Evolutionary conservation across 2,113 vertebrate species (phyloP).

Genomic region (Cervus canadensis): DNA sequence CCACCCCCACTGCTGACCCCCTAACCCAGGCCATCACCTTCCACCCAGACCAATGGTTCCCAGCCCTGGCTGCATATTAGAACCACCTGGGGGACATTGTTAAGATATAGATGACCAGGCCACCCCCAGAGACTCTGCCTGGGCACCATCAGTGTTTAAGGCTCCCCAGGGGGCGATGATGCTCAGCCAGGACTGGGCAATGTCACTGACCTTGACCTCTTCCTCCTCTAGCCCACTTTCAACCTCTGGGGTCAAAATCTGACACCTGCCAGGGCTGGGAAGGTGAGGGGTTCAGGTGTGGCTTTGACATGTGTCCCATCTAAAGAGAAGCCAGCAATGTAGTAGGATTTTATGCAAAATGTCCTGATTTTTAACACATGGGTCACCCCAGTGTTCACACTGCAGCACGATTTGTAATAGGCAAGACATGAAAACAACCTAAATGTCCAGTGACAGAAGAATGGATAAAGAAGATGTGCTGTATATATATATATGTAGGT

Average conservation of each 20-base stretch:
- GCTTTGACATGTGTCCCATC: accelerated
- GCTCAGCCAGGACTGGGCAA: not conserved
- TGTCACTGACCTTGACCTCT: not conserved
- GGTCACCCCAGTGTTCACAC: not conserved
- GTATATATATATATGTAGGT: not conserved
- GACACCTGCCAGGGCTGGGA: accelerated
- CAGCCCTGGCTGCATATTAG: not conserved
- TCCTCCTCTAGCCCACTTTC: not conserved
- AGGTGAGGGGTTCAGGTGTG: accelerated
- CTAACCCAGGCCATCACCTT: not conserved
- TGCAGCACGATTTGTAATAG: not conserved
- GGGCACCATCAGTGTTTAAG: not conserved
- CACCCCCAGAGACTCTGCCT: not conserved
- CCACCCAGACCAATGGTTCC: not conserved
- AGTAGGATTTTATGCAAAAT: not conserved
- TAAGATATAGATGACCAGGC: not conserved
- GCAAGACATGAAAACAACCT: not conserved
- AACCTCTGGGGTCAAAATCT: not conserved
- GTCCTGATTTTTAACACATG: not conserved
- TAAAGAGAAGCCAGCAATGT: not conserved
- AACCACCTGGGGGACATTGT: not conserved
- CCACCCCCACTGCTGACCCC: not conserved
- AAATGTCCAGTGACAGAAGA: not conserved
- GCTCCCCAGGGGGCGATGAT: accelerated
- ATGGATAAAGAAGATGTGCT: not conserved